These are phyloP conservation scores for Procambarus virginalis DNA, from an alignment of 1,140 invertebrate species.

Conservation along the genomic window DNA sequence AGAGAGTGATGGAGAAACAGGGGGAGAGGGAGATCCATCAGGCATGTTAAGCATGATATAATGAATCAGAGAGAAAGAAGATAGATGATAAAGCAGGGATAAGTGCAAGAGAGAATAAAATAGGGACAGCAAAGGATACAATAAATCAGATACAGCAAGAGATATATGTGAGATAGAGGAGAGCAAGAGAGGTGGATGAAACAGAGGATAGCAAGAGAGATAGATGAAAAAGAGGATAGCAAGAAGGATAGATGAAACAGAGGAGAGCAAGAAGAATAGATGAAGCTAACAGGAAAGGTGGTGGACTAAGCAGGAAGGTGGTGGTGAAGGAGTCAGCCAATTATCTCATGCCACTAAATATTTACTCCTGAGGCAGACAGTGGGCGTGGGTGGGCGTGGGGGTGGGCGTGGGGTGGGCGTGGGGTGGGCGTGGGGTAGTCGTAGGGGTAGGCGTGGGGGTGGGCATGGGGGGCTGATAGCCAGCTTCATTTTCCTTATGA, in stretches of 20 bases:
- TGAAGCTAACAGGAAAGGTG: neutral
- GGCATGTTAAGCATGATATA: neutral
- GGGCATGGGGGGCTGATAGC: neutral
- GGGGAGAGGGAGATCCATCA: neutral
- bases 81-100: too few species aligned
- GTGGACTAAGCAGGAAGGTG: neutral
- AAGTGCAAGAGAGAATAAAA: too few species aligned
- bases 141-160: too few species aligned
- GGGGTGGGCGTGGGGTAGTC: neutral
- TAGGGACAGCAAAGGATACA: too few species aligned
- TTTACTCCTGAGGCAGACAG: conserved; percentile 25
- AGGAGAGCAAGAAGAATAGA: too few species aligned
- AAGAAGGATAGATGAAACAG: too few species aligned
- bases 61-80: neutral
- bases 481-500: conserved; percentile 10
- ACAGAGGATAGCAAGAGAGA: too few species aligned
- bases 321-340: neutral
- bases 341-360: conserved; percentile 41
- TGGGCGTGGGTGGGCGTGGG: neutral
- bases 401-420: neutral
- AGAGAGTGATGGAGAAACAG: neutral
- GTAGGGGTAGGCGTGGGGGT: neutral
- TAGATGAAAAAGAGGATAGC: too few species aligned
- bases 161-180: too few species aligned
- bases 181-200: too few species aligned